Evolutionary conservation across 2,113 vertebrate species (phyloP).

Genomic region (Percopsis transmontana): DNA sequence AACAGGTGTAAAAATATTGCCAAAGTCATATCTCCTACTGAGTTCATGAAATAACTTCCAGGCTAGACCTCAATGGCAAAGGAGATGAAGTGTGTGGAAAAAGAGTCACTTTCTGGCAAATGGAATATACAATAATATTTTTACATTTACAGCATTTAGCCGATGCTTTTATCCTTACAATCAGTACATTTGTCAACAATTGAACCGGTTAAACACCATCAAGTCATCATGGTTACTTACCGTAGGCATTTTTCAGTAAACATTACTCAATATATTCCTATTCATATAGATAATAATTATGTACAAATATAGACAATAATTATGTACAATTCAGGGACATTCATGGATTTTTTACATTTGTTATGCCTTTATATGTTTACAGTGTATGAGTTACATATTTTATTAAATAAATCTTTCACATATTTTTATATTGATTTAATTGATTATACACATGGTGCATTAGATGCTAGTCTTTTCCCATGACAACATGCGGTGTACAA

Average conservation of each 20-base stretch:
- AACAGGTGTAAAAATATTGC: conserved; percentile 54
- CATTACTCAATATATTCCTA: too few species aligned
- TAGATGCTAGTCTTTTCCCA: conserved; percentile 29
- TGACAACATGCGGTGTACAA: conserved; percentile 28
- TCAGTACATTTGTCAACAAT: too few species aligned
- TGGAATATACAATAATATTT: too few species aligned
- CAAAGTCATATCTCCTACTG: conserved; percentile 18
- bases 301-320: background rate
- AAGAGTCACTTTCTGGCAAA: background rate
- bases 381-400: background rate
- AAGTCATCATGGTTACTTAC: too few species aligned
- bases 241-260: too few species aligned
- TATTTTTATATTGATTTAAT: background rate
- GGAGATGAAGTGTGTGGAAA: background rate
- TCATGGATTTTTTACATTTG: background rate
- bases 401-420: background rate
- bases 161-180: too few species aligned
- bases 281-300: background rate
- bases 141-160: too few species aligned
- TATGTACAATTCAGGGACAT: background rate
- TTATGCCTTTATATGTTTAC: background rate
- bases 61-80: background rate
- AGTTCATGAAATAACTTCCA: conserved; percentile 35
- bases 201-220: too few species aligned
- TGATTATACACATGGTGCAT: background rate